Evolutionary conservation across 2,888 invertebrate species (phyloP), one percentile per base, ranked within the genome.

Genomic region (Papilio elwesi): DNA sequence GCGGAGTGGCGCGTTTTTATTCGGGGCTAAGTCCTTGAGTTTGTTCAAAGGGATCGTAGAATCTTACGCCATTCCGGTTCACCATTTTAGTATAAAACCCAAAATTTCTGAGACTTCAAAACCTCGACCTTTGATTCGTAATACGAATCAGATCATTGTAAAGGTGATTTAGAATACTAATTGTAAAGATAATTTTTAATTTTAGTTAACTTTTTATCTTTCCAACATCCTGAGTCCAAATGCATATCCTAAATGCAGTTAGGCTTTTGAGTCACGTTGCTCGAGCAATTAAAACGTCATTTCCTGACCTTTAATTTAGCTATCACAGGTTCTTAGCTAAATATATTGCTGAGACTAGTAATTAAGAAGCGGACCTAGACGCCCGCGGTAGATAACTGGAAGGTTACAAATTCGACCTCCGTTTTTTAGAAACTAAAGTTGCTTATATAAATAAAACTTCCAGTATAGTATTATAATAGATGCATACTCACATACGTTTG

Each of bases 291-390:
- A 90, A 87, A 83, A 74, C 82, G 79, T 83, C 84, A 80, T 83
- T 82, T 80, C 85, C 81, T 80, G 81, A 81, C 82, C 87, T 88
- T 86, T 89, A 86, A 90, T 90, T 90, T 86, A 86, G 86, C 86
- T 85, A 88, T 89, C 88, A 84, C 82, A 81, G 83, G 84, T 84
- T 85, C 86, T 87, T 88, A 83, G 84, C 82, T 84, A 82, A 87
- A 88, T 89, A 86, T 89, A 89, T 87, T 80, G 84, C 84, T 71
- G 78, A 77, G 78, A 74, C 76, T 78, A 82, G 85, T 87, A 87
- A 89, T 89, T 88, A 87, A 85, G 79, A 83, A 76, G 77, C 78
- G 78, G 76, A 75, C 72, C 75, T 70, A 43, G 55, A 49, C 53
- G 48, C 47, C 38, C 59, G 16, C 26, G 2, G 70, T 74, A 72